phyloP scores from a whole-genome alignment of 2,888 invertebrate genomes.

The Meta bourneti region DNA sequence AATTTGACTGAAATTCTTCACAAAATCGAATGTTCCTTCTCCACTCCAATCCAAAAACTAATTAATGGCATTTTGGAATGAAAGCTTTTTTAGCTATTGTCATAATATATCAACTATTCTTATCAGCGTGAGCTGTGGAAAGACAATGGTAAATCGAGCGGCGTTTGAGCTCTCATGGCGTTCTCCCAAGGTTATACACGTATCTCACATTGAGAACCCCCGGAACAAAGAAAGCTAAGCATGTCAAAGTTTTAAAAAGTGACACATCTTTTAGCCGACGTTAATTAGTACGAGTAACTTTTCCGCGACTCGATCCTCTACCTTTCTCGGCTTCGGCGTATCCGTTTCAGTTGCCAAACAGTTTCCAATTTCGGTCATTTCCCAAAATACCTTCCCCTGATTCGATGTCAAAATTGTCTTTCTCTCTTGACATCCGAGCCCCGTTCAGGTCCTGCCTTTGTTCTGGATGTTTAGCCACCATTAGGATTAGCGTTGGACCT shows the following conservation, averaged over 20 bases:
- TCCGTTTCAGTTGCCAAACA: constrained; percentile 11
- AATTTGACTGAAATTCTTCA: no score
- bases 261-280: constrained; percentile 17
- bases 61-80: no score
- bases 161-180: no score
- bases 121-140: no score
- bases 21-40: no score
- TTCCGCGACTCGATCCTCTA: no score
- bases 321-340: constrained; percentile 4
- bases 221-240: not conserved
- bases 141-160: not conserved
- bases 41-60: no score
- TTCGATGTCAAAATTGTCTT: constrained; percentile 28
- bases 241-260: not conserved
- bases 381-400: constrained; percentile 17
- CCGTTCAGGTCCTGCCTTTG: constrained; percentile 24
- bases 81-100: no score
- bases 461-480: constrained; percentile 70
- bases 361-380: constrained; percentile 44
- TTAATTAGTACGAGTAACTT: not conserved
- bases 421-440: constrained; percentile 5
- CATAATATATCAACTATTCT: no score
- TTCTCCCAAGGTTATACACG: no score
- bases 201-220: not conserved
- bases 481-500: constrained; percentile 68